A percentile compares a stretch with the other conserved stretches of the same genome.
phyloP scores from a whole-genome alignment of 2,888 invertebrate genomes.

The Bellardia bayeri region DNA sequence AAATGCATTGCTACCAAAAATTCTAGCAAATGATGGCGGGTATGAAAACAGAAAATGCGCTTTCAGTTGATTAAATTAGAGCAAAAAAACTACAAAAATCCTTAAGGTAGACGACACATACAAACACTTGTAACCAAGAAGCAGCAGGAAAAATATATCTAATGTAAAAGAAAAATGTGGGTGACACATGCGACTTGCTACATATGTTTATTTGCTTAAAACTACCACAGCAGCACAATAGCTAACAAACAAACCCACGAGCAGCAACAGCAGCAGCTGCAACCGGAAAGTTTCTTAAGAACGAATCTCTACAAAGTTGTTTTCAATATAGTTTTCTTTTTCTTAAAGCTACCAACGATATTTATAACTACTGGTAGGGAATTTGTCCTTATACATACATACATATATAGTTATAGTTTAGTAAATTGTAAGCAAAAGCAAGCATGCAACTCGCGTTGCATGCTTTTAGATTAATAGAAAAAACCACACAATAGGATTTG shows the following conservation, averaged over 20 bases:
- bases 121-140: not conserved
- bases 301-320: constrained; percentile 40
- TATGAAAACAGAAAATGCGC: constrained; percentile 72
- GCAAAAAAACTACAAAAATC: constrained; percentile 60
- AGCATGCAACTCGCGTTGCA: constrained; percentile 57
- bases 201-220: constrained; percentile 33
- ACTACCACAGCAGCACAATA: constrained; percentile 11
- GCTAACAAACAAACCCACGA: constrained; percentile 19
- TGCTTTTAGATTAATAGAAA: constrained; percentile 71
- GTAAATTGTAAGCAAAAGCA: constrained; percentile 46
- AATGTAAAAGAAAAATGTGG: constrained; percentile 40
- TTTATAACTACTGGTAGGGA: too few relatives aligned
- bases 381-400: not conserved
- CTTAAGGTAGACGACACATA: constrained; percentile 45
- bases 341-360: not conserved
- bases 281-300: constrained; percentile 14
- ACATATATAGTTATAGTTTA: not conserved
- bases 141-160: not conserved
- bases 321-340: constrained; percentile 19
- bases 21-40: constrained; percentile 64
- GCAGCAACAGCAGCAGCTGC: constrained; percentile 1
- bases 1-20: constrained; percentile 61
- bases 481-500: constrained; percentile 61
- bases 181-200: constrained; percentile 61
- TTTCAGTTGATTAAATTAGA: constrained; percentile 77